Evolutionary conservation across 2,797 vertebrate genomes (phyloP), one percentile per base, ranked within the genome.

Genomic region (Hoplostethus atlanticus): DNA sequence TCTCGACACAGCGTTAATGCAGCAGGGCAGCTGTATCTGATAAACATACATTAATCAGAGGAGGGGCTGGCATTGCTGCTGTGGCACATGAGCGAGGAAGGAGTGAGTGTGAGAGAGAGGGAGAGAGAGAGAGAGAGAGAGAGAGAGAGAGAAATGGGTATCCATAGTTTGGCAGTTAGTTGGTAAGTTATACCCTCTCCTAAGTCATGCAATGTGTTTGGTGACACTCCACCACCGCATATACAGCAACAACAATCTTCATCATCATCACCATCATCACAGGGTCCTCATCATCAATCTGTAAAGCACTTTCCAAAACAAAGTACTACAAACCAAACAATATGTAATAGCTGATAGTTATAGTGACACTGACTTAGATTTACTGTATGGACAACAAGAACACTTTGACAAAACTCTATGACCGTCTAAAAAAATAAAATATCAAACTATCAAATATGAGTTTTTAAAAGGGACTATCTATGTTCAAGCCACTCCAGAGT

Each of bases 41-140:
- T 91, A 93, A 93, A 93, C 91, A 93, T 67, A 52, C 85, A 88
- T 94, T 87, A 84, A 91, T 92, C 90, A 86, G 58, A 75, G 85
- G 65, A 21, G 62, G 56, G 61, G 53, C 73, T 82, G 76, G 25
- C 68, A 36, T 64, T 72, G 76, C 76, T 21, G 67, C 69, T 64
- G 72, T n/a, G 55, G 69, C 61, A 59, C 69, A 67, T 71, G 77
- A 73, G 69, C 75, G 59, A 57, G 77, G 71, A 54, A 42, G 10
- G 52, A 66, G 30, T 52, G 72, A 36, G 59, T 50, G 48, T 55
- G 59, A 25, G 46, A 7, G 11, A 51, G n/a, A 51, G 16, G 5
- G 48, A 51, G 1, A 53, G 46, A 38, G 64, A 53, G 52, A 30
- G 10, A 15, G 52, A 28, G 17, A 52, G 51, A 52, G 59, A 25